These are phyloP conservation scores for Chelidonichthys spinosus DNA, from an alignment of 2,797 vertebrate genomes.

Conservation along the genomic window DNA sequence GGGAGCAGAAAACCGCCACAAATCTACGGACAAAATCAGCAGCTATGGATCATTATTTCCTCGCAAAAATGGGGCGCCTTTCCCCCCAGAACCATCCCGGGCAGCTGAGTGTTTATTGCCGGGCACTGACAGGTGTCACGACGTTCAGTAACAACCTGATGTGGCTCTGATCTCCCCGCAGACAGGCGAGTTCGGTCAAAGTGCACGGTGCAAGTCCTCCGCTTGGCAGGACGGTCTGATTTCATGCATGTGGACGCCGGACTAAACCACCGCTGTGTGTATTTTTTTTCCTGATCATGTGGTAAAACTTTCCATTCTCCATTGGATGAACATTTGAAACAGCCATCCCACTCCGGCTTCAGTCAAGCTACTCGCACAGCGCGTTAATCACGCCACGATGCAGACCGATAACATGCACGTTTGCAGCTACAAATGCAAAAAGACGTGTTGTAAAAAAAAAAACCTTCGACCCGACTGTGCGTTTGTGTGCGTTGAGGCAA, in stretches of 20 bases:
- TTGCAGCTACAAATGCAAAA: background rate
- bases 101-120: background rate
- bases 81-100: background rate
- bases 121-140: conserved; percentile 26
- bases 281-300: conserved; percentile 61
- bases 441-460: background rate
- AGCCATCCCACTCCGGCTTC: conserved; percentile 51
- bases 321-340: conserved; percentile 51
- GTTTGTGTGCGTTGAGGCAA: background rate
- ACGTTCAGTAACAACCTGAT: conserved; percentile 3
- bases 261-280: conserved; percentile 32
- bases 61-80: background rate
- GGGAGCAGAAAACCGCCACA: background rate
- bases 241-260: conserved; percentile 35
- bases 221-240: conserved; percentile 39
- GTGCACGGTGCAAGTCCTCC: conserved; percentile 33
- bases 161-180: background rate
- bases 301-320: conserved; percentile 77
- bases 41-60: background rate
- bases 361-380: background rate
- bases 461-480: conserved; percentile 4
- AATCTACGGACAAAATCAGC: background rate
- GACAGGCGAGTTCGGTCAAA: conserved; percentile 41
- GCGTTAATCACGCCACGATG: conserved; percentile 27
- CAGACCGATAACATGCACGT: background rate